A percentile compares a stretch with the other conserved stretches of the same genome.
These are phyloP conservation scores for Cryptus armator DNA, from an alignment of 2,888 invertebrate species.

Conservation along the genomic window DNA sequence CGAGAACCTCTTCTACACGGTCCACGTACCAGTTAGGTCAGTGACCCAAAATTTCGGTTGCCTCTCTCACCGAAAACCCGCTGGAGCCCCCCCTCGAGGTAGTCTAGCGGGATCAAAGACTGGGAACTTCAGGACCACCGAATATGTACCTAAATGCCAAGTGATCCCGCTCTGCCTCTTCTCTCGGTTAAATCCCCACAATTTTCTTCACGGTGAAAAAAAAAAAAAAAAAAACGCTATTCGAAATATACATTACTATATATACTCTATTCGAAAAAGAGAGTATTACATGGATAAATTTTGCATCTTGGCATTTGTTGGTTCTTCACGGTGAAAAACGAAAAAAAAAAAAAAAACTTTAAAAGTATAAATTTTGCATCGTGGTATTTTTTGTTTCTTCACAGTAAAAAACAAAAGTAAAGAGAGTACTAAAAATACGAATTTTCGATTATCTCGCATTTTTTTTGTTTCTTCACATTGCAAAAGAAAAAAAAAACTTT, in stretches of 20 bases:
- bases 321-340: no score
- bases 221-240: background rate
- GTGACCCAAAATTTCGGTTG: conserved; percentile 83
- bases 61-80: conserved; percentile 54
- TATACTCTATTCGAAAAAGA: background rate
- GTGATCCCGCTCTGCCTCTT: background rate
- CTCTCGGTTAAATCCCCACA: background rate
- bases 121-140: conserved; percentile 41
- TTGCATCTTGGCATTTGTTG: no score
- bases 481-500: no score
- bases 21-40: conserved; percentile 76
- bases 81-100: conserved; percentile 56
- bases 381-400: no score
- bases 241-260: no score
- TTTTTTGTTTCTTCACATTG: no score
- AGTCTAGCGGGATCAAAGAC: conserved; percentile 54
- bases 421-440: no score
- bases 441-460: no score
- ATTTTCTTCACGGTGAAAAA: background rate
- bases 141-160: conserved; percentile 24
- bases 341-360: no score
- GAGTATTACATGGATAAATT: no score
- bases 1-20: conserved; percentile 63
- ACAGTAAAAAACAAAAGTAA: no score
- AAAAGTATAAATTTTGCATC: no score